phyloP scores from a whole-genome alignment of 2,113 vertebrate species.

The Etia nguti region DNA sequence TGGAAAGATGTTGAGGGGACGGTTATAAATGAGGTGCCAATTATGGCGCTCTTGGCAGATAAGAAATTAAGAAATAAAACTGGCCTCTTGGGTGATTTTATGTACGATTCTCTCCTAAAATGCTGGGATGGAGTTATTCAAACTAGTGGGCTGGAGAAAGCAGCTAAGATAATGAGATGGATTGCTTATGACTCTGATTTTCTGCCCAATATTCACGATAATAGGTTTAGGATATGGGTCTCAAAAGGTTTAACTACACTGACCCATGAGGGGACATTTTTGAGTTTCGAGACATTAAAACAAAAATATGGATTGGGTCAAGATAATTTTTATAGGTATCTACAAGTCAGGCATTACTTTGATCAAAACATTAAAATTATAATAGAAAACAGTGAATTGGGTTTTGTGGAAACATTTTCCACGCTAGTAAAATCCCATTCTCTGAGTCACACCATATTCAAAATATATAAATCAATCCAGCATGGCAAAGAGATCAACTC shows the following conservation, averaged over 20 bases:
- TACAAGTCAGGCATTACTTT: not conserved
- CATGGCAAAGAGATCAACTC: not conserved
- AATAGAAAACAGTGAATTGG: not conserved
- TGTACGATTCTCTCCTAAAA: not conserved
- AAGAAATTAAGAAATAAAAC: not conserved
- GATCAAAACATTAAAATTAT: not conserved
- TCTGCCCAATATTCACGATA: not conserved
- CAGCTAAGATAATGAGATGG: not conserved
- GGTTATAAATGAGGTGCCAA: not conserved
- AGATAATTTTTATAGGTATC: not conserved
- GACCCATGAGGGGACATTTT: not conserved
- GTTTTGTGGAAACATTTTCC: not conserved
- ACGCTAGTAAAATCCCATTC: not conserved
- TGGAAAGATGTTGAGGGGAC: fast-evolving
- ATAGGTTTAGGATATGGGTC: not conserved
- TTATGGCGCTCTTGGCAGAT: not conserved
- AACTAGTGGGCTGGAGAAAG: not conserved
- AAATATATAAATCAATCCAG: not conserved
- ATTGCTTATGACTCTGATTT: not conserved
- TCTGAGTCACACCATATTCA: not conserved
- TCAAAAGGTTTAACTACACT: not conserved
- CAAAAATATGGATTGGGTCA: not conserved
- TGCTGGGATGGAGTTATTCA: not conserved
- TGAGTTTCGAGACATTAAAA: not conserved
- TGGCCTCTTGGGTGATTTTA: not conserved